phyloP scores from a whole-genome alignment of 2,888 invertebrate species.

The Syrphus vitripennis region DNA sequence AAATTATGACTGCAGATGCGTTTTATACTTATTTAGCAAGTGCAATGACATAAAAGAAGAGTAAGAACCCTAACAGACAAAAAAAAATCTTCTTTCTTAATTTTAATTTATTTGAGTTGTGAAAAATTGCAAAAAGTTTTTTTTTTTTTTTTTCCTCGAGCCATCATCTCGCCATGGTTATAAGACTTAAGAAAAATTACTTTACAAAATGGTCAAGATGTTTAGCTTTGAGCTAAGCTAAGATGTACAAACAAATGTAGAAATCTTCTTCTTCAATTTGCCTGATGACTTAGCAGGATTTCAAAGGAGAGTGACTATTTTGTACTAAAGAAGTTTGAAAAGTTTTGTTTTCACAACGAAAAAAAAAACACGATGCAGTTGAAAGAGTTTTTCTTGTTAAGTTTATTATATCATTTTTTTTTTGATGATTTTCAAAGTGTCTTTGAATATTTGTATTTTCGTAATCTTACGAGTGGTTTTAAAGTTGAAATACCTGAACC shows the following conservation, averaged over 20 bases:
- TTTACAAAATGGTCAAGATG: constrained; percentile 44
- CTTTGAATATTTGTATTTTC: background rate
- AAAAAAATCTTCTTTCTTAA: constrained; percentile 43
- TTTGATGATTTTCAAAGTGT: background rate
- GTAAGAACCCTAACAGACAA: background rate
- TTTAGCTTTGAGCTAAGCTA: background rate
- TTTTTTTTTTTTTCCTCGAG: background rate
- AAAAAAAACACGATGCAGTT: background rate
- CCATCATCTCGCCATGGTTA: background rate
- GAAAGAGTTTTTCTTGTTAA: background rate
- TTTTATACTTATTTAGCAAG: constrained; percentile 47
- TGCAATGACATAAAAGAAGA: constrained; percentile 3
- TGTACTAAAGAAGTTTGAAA: background rate
- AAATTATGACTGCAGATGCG: constrained; percentile 68
- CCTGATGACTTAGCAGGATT: constrained; percentile 19
- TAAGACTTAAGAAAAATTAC: constrained; percentile 12
- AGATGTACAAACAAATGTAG: constrained; percentile 17
- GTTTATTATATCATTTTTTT: background rate
- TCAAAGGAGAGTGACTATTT: background rate
- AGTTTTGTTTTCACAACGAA: background rate
- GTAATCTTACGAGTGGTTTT: background rate
- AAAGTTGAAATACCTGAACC: background rate
- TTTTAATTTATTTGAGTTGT: constrained; percentile 71
- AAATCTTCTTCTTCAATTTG: constrained; percentile 39
- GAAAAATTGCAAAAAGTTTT: constrained; percentile 42